Evolutionary conservation across 1,140 invertebrate genomes (phyloP).

Genomic region (Panagrolaimus sp.): DNA sequence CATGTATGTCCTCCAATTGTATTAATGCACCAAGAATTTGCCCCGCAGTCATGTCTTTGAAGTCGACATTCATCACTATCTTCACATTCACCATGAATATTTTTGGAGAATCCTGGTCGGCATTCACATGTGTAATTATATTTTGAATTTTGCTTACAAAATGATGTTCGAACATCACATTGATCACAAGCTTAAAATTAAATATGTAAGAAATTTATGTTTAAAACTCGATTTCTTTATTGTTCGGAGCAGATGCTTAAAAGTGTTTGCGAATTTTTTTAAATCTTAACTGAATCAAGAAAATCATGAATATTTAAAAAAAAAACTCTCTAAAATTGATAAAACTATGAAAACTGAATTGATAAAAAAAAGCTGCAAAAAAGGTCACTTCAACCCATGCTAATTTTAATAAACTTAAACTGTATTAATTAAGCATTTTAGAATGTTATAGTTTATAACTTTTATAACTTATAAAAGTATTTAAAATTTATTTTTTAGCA

Average conservation of each 20-base stretch:
- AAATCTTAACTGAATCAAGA: too few species aligned
- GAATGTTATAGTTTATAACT: too few species aligned
- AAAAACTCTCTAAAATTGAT: too few species aligned
- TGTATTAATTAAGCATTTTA: too few species aligned
- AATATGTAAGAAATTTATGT: neutral
- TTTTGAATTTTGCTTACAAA: conserved; percentile 44
- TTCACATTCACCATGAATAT: conserved; percentile 36
- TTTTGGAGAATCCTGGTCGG: conserved; percentile 44
- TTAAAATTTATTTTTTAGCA: too few species aligned
- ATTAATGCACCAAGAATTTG: conserved; percentile 73
- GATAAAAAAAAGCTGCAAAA: too few species aligned
- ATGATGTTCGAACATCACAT: conserved; percentile 48
- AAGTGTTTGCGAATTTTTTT: too few species aligned
- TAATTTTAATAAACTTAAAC: too few species aligned
- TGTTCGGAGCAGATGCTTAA: neutral
- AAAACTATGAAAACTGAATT: too few species aligned
- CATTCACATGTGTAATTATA: conserved; percentile 53
- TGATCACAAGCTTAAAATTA: conserved; percentile 45
- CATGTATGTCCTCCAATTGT: conserved; percentile 78
- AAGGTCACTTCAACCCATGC: too few species aligned
- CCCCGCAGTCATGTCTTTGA: conserved; percentile 33
- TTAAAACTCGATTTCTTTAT: neutral
- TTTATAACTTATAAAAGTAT: too few species aligned
- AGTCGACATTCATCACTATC: conserved; percentile 47
- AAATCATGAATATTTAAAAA: too few species aligned